These are phyloP conservation scores for Nymphalis io DNA, from an alignment of 1,140 invertebrate species.

Conservation along the genomic window DNA sequence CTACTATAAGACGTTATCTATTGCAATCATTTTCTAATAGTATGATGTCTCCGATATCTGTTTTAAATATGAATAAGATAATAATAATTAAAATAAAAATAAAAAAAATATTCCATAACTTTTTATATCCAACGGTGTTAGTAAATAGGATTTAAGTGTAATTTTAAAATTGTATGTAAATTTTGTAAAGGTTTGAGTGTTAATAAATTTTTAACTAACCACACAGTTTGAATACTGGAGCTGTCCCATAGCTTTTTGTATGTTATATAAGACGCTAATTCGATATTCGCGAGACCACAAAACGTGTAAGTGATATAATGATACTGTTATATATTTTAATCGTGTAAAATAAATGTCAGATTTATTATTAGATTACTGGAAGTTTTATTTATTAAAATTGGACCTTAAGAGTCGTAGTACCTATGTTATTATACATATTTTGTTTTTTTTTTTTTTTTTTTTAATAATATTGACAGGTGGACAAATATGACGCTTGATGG, in stretches of 20 bases:
- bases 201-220: slow-evolving; percentile 59
- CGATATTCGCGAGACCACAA: slow-evolving; percentile 40
- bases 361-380: slow-evolving; percentile 46
- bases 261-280: slow-evolving; percentile 44
- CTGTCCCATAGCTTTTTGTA: slow-evolving; percentile 54
- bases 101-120: slow-evolving; percentile 61
- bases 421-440: too few species aligned
- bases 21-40: not conserved
- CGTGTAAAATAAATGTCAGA: slow-evolving; percentile 67
- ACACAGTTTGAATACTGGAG: slow-evolving; percentile 24
- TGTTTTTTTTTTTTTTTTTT: too few species aligned
- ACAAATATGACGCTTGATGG: too few species aligned
- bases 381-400: slow-evolving; percentile 40
- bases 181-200: slow-evolving; percentile 46
- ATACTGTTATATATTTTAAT: slow-evolving; percentile 63
- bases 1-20: not conserved
- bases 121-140: slow-evolving; percentile 64
- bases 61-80: slow-evolving; percentile 32
- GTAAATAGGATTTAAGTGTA: slow-evolving; percentile 38
- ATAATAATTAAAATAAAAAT: slow-evolving; percentile 24
- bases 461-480: too few species aligned
- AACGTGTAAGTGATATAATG: slow-evolving; percentile 46
- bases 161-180: slow-evolving; percentile 47
- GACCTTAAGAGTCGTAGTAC: too few species aligned
- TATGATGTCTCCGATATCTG: slow-evolving; percentile 15